These are phyloP conservation scores for Zootermopsis nevadensis DNA, from an alignment of 2,888 invertebrate species.

Conservation along the genomic window DNA sequence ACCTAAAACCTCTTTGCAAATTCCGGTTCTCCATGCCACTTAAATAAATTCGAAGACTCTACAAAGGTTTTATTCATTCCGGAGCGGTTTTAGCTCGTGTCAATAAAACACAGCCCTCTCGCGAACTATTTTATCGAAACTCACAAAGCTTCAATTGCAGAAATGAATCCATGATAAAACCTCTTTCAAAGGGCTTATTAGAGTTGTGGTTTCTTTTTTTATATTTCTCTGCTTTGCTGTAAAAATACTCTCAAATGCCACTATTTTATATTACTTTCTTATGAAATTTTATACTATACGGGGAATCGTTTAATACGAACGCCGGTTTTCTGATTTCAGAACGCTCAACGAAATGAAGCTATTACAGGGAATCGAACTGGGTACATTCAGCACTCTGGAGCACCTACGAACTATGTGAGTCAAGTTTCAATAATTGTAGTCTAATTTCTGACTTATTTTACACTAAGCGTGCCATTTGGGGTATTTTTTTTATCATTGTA, in stretches of 20 bases:
- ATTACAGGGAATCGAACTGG: conserved; percentile 68
- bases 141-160: too few relatives aligned
- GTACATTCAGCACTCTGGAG: conserved; percentile 70
- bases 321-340: conserved; percentile 62
- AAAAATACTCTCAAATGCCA: neutral
- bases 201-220: neutral
- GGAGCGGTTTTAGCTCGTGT: too few relatives aligned
- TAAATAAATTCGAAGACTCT: too few relatives aligned
- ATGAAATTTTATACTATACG: too few relatives aligned
- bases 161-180: too few relatives aligned
- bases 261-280: neutral
- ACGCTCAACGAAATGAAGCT: conserved; percentile 69
- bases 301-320: too few relatives aligned
- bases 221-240: too few relatives aligned
- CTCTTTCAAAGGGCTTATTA: neutral
- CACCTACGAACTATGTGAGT: conserved; percentile 65
- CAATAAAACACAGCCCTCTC: too few relatives aligned
- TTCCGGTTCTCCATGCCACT: too few relatives aligned
- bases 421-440: neutral
- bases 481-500: neutral
- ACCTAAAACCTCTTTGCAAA: too few relatives aligned
- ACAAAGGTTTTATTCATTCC: too few relatives aligned
- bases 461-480: neutral
- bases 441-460: neutral
- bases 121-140: too few relatives aligned